Base-by-base conservation (phyloP, 2,888 invertebrate species). In the Idaea dimidiata region DNA sequence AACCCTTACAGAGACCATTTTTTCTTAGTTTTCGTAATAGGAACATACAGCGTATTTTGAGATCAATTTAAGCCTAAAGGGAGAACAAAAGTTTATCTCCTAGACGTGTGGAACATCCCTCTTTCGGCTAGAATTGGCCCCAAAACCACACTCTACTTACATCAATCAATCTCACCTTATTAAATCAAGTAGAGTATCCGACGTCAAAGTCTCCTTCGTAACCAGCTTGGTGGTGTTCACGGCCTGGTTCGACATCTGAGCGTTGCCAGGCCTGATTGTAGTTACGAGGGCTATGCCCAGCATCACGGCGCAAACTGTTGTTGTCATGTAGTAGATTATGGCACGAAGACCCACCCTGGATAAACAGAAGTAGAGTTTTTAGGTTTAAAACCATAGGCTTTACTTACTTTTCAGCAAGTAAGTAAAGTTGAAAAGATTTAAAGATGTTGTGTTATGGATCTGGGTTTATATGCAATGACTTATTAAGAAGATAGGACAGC, bases 121-220 rank as follows among this genome's bases (percentile, higher is more conserved):
- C n/a, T n/a, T n/a, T n/a, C n/a, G n/a, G n/a, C n/a, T n/a, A n/a
- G n/a, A n/a, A n/a, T n/a, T n/a, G n/a, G n/a, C n/a, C n/a, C n/a
- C n/a, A n/a, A n/a, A n/a, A n/a, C n/a, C n/a, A n/a, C n/a, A n/a
- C n/a, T n/a, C n/a, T n/a, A n/a, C n/a, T 32, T 32, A 8, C 10
- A 32, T 8, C 6, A 10, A 43, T 14, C 6, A 17, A 17, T 16
- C 86, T 85, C 81, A 97, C 96, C 98, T 95, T 75, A 98, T 93
- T 73, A 99, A 93, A 93, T 99, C 99, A 89, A 99, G 94, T 63
- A 99, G 93, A 0, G 98, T 98, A 82, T 99, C 99, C 0, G 95
- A 94, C 0, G 99, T 98, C 62, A 96, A 95, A 63, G 96, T 96
- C 71, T 84, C 90, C 76, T 81, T 87, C 61, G 72, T 94, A 63